Evolutionary conservation across 2,888 invertebrate genomes (phyloP).

Genomic region (Troides helena): DNA sequence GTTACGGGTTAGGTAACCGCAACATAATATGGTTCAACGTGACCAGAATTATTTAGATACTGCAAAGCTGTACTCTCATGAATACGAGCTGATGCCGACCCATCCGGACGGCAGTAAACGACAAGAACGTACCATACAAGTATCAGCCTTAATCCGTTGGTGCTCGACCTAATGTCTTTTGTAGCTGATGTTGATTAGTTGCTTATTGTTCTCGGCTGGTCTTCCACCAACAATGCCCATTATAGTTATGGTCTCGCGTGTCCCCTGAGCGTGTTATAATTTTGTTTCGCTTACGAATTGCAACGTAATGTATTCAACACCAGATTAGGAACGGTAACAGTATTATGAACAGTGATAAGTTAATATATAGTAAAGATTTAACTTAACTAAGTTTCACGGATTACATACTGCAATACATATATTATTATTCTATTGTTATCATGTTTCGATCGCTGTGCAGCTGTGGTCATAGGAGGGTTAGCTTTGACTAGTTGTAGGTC

Average conservation of each 20-base stretch:
- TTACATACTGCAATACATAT: no score
- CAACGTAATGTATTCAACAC: background rate
- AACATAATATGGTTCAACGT: slow-evolving; percentile 24
- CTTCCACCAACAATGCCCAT: slow-evolving; percentile 25
- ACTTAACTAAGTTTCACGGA: no score
- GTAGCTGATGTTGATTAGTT: background rate
- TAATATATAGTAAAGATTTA: no score
- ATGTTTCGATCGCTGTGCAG: no score
- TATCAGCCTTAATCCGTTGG: background rate
- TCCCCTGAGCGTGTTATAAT: slow-evolving; percentile 19
- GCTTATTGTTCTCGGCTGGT: background rate
- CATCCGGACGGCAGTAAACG: background rate
- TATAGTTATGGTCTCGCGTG: slow-evolving; percentile 18
- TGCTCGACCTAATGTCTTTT: background rate
- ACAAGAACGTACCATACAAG: background rate
- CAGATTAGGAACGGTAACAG: background rate
- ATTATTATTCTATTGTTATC: no score
- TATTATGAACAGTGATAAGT: no score
- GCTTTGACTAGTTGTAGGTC: no score
- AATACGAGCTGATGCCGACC: slow-evolving; percentile 3
- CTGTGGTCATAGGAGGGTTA: no score
- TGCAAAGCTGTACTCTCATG: slow-evolving; percentile 26
- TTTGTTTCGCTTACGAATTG: slow-evolving; percentile 12
- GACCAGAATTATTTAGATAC: slow-evolving; percentile 31
- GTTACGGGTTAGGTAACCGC: slow-evolving; percentile 27